phyloP scores from a whole-genome alignment of 1,140 invertebrate species.

The Battus philenor region DNA sequence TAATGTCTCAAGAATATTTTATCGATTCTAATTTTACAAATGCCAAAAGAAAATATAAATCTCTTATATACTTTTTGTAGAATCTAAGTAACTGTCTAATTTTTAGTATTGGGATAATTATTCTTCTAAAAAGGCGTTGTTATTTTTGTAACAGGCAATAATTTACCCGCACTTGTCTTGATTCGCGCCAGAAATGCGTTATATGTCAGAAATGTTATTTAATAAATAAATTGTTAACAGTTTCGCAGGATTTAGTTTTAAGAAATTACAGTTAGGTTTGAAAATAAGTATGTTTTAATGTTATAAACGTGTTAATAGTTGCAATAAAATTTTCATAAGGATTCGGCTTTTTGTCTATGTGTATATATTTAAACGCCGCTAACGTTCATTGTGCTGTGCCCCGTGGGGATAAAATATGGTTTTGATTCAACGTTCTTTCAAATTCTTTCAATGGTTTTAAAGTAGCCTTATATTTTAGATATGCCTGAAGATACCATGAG shows the following conservation, averaged over 20 bases:
- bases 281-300: conserved; percentile 11
- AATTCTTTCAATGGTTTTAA: too few species aligned
- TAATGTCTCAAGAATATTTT: too few species aligned
- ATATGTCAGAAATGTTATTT: conserved; percentile 26
- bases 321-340: too few species aligned
- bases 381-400: neutral
- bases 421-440: too few species aligned
- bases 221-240: conserved; percentile 4
- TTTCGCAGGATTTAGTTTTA: conserved; percentile 10
- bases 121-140: too few species aligned
- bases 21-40: too few species aligned
- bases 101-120: too few species aligned
- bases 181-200: conserved; percentile 49
- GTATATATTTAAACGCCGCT: neutral
- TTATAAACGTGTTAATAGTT: too few species aligned
- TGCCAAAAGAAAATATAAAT: too few species aligned
- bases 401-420: neutral
- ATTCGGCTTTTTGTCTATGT: too few species aligned
- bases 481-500: conserved; percentile 34
- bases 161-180: conserved; percentile 19
- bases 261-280: neutral
- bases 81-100: too few species aligned
- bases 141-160: conserved; percentile 11
- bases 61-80: too few species aligned
- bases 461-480: conserved; percentile 17